Evolutionary conservation across 2,797 vertebrate species (phyloP), one percentile per base, ranked within the genome.

Genomic region (Scolopax bukidnonensis): DNA sequence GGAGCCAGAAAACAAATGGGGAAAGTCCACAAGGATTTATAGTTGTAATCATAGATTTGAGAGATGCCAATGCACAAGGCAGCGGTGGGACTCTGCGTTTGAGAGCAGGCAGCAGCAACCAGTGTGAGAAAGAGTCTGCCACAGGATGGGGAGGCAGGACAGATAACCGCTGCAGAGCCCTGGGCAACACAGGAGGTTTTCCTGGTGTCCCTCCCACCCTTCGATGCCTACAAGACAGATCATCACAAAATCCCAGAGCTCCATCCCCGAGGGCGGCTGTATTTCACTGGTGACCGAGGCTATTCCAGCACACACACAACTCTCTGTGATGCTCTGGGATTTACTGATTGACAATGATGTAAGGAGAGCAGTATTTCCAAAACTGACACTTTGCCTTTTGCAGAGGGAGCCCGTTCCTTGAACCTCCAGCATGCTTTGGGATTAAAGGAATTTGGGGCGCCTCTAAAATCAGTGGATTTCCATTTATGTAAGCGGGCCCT

Each of bases 31-130:
- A 0, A 74, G 87, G 89, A 90, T 96, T 95, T 91, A 53, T 43
- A 47, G 89, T 30, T 69, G 17, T 60, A 36, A 75, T 78, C 88
- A 91, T 8, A 70, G 95, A 63, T 67, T 69, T 74, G 84, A 92
- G 95, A 88, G 86, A 23, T 27, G 54, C 54, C 38, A 40, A 45
- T 6, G 61, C 63, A 45, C 25, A 38, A 30, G 0, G 45, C 47
- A 69, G 87, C 24, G 4, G 54, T 27, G 68, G 88, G 85, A 75
- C 38, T 30, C 54, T 19, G 59, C 14, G 7, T 16, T 7, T 51
- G 78, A 84, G 64, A 89, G 68, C 8, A 27, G 40, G 65, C 56
- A 69, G 51, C 82, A 88, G 81, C 27, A 11, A 36, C 5, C 0
- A 2, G 36, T 12, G 40, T 27, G 53, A 38, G 36, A 76, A 32